Conservation (phyloP, 2,888 invertebrate genomes). For the Euplexia lucipara region DNA sequence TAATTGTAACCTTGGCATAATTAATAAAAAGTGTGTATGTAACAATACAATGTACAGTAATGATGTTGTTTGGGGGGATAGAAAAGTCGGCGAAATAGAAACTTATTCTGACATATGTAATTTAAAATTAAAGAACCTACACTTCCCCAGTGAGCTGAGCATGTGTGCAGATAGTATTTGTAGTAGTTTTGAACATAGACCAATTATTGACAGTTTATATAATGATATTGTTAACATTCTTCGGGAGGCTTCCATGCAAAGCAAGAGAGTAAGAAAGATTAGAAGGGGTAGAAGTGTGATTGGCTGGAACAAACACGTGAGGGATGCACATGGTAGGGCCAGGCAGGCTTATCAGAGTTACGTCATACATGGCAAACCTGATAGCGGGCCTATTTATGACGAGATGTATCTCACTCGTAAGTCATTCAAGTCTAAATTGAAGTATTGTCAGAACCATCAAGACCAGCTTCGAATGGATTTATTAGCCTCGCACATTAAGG, state of each 20-base stretch:
- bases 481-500: too few species aligned
- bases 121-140: not conserved
- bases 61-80: not conserved
- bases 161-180: constrained; percentile 1
- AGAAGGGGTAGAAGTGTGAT: constrained; percentile 3
- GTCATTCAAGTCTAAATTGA: too few species aligned
- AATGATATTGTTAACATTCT: constrained; percentile 12
- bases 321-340: too few species aligned
- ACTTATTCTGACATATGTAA: constrained; percentile 1
- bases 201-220: constrained; percentile 7
- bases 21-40: too few species aligned
- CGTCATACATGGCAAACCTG: too few species aligned
- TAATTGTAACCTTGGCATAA: not conserved
- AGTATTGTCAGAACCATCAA: too few species aligned
- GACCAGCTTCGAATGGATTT: too few species aligned
- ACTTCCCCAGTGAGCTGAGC: not conserved
- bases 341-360: too few species aligned
- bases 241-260: constrained; percentile 8
- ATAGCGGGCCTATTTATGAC: too few species aligned
- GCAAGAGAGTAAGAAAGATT: not conserved
- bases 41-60: too few species aligned
- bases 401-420: too few species aligned
- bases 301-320: constrained; percentile 18
- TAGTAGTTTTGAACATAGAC: too few species aligned
- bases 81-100: not conserved